Base-by-base conservation (phyloP, 2,888 invertebrate genomes). In the Ectropis crepuscularia region DNA sequence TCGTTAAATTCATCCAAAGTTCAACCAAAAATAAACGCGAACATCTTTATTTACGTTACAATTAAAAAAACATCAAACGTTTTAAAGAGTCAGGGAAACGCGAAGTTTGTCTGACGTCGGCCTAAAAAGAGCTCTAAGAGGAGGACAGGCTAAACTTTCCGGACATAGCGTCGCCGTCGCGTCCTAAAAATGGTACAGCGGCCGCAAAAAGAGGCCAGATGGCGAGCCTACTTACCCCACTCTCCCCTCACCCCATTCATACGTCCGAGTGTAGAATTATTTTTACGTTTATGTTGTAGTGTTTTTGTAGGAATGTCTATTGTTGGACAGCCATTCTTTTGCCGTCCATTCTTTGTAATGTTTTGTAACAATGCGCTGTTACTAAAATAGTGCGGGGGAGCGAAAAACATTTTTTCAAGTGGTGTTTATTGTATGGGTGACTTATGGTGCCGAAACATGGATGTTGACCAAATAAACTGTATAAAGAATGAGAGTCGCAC, bases 161-260 rank as follows among this genome's bases (percentile, higher is more conserved):
- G 65, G 65, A 62, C 61, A 49, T n/a, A 36, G 54, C 48, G 57
- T 54, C 51, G 47, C 58, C 53, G 61, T 43, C 58, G 58, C 46
- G 63, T 50, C 60, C 68, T 61, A 64, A 68, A 69, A 68, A 68
- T 61, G 65, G 67, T 50, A 62, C 59, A 39, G 50, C 16, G 38
- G 54, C 16, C 41, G 48, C 57, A 63, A 63, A 69, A 66, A 66
- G 50, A 51, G 62, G 60, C 60, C 69, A 69, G 66, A 62, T 69
- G 69, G 68, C 61, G 45, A 53, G 64, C 64, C 53, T 60, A 61
- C 57, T 61, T 61, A 51, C 58, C 65, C 62, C 51, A 28, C 51
- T 48, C 58, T 55, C 53, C 60, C 39, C 7, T 10, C 39, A 41
- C 41, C 11, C 53, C 53, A 16, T 59, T 53, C 58, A 58, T 54